Evolutionary conservation across 2,113 vertebrate species (phyloP), one percentile per base, ranked within the genome.

Genomic region (Nettapus auritus): DNA sequence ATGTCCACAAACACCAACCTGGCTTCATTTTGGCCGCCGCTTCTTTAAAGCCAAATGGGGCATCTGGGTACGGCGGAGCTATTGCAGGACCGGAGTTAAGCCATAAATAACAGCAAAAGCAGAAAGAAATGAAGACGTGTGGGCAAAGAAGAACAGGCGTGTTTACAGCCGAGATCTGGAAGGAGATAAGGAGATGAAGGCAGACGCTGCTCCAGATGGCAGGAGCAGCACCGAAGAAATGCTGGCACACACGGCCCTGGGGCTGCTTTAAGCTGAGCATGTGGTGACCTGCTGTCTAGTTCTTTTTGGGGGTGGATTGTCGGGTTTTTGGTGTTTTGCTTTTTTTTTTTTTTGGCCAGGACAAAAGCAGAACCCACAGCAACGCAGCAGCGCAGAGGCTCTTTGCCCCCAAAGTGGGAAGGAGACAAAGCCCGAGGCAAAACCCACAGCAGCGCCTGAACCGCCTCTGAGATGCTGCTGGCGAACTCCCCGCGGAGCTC

Each of bases 371-470:
- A 89, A 40, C 28, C 33, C 14, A 14, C 9, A 34, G 46, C 38
- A 34, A 48, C 0, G 7, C n/a, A 66, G 77, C 13, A 59, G 31
- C 1, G 6, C 64, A 44, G 28, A 0, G 0, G 22, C 1, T 0
- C 14, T 63, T 91, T 64, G 22, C 8, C 69, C 59, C 55, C 2
- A 3, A 52, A 67, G 13, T 16, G 28, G 34, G 40, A 56, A 84
- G n/a, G 7, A 48, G 31, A 23, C n/a, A 26, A 62, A 84, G 28
- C 20, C n/a, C 55, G 33, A 63, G 42, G 55, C 15, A 74, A 82
- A 77, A 34, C 2, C 33, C 4, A 7, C 4, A 6, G 8, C 28
- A 8, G 7, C 36, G 31, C 46, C 62, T 8, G 17, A 77, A 28
- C 17, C 18, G 23, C 7, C 0, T 36, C 44, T 46, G 8, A 56